Percentiles rank a stretch among this genome's conserved stretches.
phyloP scores from a whole-genome alignment of 1,140 invertebrate genomes.

The Catajapyx aquilonaris region DNA sequence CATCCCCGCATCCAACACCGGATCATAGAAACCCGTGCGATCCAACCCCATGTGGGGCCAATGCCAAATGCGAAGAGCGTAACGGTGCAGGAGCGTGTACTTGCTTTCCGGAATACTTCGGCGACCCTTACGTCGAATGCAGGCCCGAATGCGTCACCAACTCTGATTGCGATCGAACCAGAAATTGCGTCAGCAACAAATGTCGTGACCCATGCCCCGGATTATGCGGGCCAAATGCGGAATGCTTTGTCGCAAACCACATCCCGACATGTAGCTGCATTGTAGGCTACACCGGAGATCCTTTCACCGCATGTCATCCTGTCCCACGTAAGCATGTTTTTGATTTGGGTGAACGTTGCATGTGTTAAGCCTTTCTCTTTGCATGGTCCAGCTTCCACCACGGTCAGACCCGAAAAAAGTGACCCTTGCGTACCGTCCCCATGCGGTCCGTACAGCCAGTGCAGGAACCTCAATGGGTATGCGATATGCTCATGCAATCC shows the following conservation, averaged over 20 bases:
- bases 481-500: constrained; percentile 47
- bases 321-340: constrained; percentile 25
- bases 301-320: constrained; percentile 41
- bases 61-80: constrained; percentile 46
- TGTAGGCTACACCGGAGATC: constrained; percentile 41
- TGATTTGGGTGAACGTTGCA: too few relatives aligned
- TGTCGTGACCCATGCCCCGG: constrained; percentile 62
- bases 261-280: constrained; percentile 55
- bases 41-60: constrained; percentile 56
- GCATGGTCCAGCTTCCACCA: too few relatives aligned
- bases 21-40: constrained; percentile 41
- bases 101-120: constrained; percentile 55
- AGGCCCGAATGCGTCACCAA: too few relatives aligned
- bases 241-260: constrained; percentile 46
- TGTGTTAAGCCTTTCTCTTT: too few relatives aligned
- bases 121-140: constrained; percentile 63
- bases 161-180: constrained; percentile 42
- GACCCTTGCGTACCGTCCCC: constrained; percentile 36
- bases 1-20: constrained; percentile 5
- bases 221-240: constrained; percentile 49
- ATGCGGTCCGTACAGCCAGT: constrained; percentile 42
- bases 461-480: constrained; percentile 26
- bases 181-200: constrained; percentile 51
- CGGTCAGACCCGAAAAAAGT: too few relatives aligned
- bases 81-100: constrained; percentile 57